These are phyloP conservation scores for Sporophila hypoxantha DNA, from an alignment of 2,113 vertebrate species.

Conservation along the genomic window DNA sequence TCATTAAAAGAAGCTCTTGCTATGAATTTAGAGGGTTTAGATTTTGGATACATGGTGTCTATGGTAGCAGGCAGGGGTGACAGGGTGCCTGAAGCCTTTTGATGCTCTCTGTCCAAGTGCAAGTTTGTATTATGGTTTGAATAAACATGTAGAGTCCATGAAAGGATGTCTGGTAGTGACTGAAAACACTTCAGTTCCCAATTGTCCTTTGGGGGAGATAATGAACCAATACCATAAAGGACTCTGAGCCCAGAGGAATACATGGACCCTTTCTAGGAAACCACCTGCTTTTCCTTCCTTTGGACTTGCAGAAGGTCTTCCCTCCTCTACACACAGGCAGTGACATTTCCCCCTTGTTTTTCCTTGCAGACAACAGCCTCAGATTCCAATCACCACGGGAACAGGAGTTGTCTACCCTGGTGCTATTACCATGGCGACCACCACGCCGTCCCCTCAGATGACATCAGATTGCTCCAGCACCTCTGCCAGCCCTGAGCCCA, in stretches of 20 bases:
- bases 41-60: background rate
- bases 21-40: background rate
- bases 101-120: background rate
- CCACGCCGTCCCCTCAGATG: slow-evolving; percentile 97
- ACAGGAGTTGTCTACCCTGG: slow-evolving; percentile 94
- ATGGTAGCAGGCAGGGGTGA: background rate
- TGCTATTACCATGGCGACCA: slow-evolving; percentile 92
- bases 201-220: background rate
- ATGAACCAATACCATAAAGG: background rate
- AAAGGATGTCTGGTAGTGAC: background rate
- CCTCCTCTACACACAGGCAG: background rate
- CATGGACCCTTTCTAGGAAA: background rate
- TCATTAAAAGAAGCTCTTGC: background rate
- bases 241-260: background rate
- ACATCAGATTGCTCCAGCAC: slow-evolving; percentile 98
- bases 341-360: background rate
- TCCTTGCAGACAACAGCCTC: slow-evolving; percentile 84
- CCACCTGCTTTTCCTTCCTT: background rate
- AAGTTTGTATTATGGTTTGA: background rate
- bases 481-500: slow-evolving; percentile 94
- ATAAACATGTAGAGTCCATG: background rate
- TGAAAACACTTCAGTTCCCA: background rate
- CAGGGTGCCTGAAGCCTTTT: background rate
- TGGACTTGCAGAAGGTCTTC: background rate
- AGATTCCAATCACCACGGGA: slow-evolving; percentile 94